A percentile compares a stretch with the other conserved stretches of the same genome.
Evolutionary conservation across 2,888 invertebrate species (phyloP).

Genomic region (Lasioglossum morio): DNA sequence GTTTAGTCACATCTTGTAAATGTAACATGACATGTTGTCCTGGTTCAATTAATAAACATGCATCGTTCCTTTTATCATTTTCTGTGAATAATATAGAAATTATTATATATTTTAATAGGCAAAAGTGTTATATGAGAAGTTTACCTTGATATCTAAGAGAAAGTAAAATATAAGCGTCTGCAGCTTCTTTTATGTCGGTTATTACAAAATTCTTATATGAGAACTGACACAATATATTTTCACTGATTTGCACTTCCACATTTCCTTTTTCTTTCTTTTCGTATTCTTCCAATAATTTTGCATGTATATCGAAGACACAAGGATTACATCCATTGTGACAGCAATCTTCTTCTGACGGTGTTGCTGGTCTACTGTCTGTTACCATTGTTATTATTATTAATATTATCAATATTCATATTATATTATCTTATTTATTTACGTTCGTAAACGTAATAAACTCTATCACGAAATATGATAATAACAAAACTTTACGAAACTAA

Average conservation of each 20-base stretch:
- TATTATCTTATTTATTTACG: background rate
- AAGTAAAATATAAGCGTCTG: constrained; percentile 70
- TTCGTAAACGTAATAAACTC: background rate
- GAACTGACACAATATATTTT: constrained; percentile 61
- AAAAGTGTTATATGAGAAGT: background rate
- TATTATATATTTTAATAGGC: constrained; percentile 14
- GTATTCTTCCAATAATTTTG: constrained; percentile 75
- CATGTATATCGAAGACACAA: constrained; percentile 81
- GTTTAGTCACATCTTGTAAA: constrained; percentile 69
- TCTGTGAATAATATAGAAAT: constrained; percentile 37
- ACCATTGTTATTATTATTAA: constrained; percentile 32
- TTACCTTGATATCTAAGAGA: constrained; percentile 68
- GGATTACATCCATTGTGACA: constrained; percentile 81
- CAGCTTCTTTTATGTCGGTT: constrained; percentile 42
- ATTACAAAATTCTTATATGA: constrained; percentile 72
- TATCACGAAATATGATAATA: background rate
- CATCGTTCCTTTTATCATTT: constrained; percentile 36
- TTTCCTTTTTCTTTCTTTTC: constrained; percentile 63
- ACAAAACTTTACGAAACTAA: background rate
- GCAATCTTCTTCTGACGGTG: constrained; percentile 78
- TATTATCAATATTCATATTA: constrained; percentile 39
- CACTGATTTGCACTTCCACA: constrained; percentile 47
- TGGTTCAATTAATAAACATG: constrained; percentile 71
- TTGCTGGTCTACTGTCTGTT: constrained; percentile 70
- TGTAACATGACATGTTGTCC: constrained; percentile 80